Conservation (phyloP, 2,888 invertebrate species). For the Apocheima hispidaria region DNA sequence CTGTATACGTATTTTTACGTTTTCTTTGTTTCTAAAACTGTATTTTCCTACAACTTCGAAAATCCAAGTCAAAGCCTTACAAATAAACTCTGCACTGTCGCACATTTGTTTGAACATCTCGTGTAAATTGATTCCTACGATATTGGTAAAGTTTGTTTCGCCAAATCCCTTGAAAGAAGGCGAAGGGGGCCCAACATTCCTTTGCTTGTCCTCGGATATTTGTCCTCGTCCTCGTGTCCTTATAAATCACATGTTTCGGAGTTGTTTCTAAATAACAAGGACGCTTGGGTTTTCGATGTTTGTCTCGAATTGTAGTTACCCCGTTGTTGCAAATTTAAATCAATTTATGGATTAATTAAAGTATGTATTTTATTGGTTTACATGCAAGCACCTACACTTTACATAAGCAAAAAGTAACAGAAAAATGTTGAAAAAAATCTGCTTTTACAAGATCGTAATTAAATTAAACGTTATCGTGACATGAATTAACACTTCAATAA, state of each 20-base stretch:
- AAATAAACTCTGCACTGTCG: slow-evolving; percentile 44
- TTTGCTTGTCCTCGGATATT: slow-evolving; percentile 52
- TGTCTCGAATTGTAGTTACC: slow-evolving; percentile 19
- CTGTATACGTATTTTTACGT: too few relatives aligned
- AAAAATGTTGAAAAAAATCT: too few relatives aligned
- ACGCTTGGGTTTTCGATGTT: slow-evolving; percentile 33
- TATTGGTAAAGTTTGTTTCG: slow-evolving; percentile 74
- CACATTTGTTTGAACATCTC: slow-evolving; percentile 56
- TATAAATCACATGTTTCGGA: slow-evolving; percentile 53
- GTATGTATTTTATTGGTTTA: too few relatives aligned
- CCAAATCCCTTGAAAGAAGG: slow-evolving; percentile 59
- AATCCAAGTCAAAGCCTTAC: slow-evolving; percentile 37
- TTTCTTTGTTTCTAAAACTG: slow-evolving; percentile 9
- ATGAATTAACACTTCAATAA: too few relatives aligned
- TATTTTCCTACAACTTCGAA: slow-evolving; percentile 11
- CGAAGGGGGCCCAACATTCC: slow-evolving; percentile 58
- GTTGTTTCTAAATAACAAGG: slow-evolving; percentile 35
- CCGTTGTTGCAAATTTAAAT: slow-evolving; percentile 14
- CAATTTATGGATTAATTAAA: slow-evolving; percentile 1
- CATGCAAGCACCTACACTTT: too few relatives aligned
- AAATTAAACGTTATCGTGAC: too few relatives aligned
- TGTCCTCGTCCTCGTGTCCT: slow-evolving; percentile 58
- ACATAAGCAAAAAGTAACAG: too few relatives aligned
- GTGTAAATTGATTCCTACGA: slow-evolving; percentile 70
- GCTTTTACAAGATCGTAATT: too few relatives aligned